Evolutionary conservation across 2,888 invertebrate genomes (phyloP).

Genomic region (Leptothorax acervorum): DNA sequence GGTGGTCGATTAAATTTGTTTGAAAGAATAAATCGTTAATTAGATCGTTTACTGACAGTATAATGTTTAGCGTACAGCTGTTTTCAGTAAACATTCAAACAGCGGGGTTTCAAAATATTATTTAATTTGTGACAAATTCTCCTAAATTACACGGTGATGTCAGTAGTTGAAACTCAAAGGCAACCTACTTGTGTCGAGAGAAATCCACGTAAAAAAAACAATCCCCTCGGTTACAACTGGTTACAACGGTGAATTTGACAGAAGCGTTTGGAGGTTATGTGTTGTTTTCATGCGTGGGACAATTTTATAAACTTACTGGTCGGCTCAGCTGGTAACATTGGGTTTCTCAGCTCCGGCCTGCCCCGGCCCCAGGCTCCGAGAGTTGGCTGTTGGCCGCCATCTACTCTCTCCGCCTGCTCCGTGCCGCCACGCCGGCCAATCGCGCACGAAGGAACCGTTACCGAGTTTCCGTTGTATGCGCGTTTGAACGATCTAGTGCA

Average conservation of each 20-base stretch:
- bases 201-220: neutral
- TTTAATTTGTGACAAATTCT: neutral
- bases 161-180: neutral
- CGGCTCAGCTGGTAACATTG: too few species aligned
- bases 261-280: constrained; percentile 12
- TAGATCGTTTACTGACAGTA: neutral
- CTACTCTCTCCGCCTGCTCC: neutral
- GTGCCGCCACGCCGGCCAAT: constrained; percentile 63
- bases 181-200: neutral
- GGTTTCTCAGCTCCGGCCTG: too few species aligned
- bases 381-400: neutral
- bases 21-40: neutral
- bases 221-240: neutral
- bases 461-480: constrained; percentile 74
- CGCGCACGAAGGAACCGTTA: constrained; percentile 78
- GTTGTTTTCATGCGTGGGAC: too few species aligned
- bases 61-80: neutral
- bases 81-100: neutral
- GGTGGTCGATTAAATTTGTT: neutral
- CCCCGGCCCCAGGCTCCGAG: too few species aligned
- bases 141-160: neutral
- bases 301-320: too few species aligned
- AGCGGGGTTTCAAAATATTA: neutral
- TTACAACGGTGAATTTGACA: constrained; percentile 7
- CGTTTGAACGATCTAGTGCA: constrained; percentile 78